phyloP scores from a whole-genome alignment of 2,888 invertebrate genomes.

The Synergus umbraculus region DNA sequence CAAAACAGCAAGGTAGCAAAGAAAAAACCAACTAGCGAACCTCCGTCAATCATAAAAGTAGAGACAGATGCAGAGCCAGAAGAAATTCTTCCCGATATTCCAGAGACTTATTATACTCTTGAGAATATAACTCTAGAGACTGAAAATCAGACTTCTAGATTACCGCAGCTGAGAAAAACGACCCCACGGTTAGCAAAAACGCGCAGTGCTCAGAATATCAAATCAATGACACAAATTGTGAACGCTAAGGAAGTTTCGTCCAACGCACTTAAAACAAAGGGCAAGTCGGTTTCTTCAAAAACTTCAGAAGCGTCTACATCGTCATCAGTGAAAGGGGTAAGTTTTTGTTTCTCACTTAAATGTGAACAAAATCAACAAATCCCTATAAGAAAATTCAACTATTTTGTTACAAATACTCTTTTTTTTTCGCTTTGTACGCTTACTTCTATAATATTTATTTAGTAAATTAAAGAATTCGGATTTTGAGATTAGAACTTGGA shows the following conservation, averaged over 20 bases:
- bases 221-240: constrained; percentile 70
- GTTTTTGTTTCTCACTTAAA: constrained; percentile 2
- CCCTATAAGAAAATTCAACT: no score
- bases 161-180: constrained; percentile 69
- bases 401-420: no score
- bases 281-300: constrained; percentile 59
- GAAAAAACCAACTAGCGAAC: background rate
- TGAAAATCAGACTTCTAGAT: constrained; percentile 54
- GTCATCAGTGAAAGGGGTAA: constrained; percentile 63
- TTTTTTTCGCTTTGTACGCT: no score
- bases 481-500: constrained; percentile 49
- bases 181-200: constrained; percentile 74
- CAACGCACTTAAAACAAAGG: constrained; percentile 61
- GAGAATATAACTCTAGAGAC: background rate
- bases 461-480: background rate
- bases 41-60: constrained; percentile 25
- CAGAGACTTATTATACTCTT: background rate
- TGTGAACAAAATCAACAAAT: no score
- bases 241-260: constrained; percentile 66
- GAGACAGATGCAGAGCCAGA: background rate
- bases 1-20: constrained; percentile 42
- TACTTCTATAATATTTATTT: background rate
- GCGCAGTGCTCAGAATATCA: constrained; percentile 75
- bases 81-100: constrained; percentile 14
- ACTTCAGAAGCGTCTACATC: constrained; percentile 54